Percentiles rank a stretch among this genome's conserved stretches.
Evolutionary conservation across 2,113 vertebrate genomes (phyloP).

Genomic region (Ia io): DNA sequence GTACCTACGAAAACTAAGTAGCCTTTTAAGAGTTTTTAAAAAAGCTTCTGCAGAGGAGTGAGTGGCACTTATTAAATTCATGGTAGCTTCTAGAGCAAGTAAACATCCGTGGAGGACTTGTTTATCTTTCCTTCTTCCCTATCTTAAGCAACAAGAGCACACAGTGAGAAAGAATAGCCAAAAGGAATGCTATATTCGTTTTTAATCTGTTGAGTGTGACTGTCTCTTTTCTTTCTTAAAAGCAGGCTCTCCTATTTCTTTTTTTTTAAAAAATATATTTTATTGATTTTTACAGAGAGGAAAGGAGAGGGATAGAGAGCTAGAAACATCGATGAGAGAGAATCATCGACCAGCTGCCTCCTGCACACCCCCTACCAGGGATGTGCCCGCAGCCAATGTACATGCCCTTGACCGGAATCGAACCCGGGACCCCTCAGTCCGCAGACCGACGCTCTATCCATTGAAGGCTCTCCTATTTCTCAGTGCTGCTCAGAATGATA

Average conservation of each 20-base stretch:
- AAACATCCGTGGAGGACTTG: not conserved
- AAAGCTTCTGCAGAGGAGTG: not conserved
- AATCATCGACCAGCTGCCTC: too few species aligned
- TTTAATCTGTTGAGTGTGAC: not conserved
- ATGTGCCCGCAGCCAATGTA: too few species aligned
- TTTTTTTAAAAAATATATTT: too few species aligned
- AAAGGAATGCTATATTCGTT: not conserved
- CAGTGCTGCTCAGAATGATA: not conserved
- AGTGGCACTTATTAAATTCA: not conserved
- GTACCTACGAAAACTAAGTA: not conserved
- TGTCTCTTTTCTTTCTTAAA: not conserved
- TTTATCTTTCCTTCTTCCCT: not conserved
- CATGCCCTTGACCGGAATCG: too few species aligned
- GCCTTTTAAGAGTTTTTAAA: not conserved
- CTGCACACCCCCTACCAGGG: too few species aligned
- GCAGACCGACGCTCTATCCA: too few species aligned
- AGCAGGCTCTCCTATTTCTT: not conserved
- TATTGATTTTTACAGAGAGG: too few species aligned
- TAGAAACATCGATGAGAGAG: too few species aligned
- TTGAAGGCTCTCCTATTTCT: not conserved
- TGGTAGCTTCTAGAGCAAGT: not conserved
- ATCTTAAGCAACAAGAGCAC: not conserved
- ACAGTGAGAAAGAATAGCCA: not conserved
- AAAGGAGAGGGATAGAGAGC: too few species aligned
- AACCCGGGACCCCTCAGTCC: too few species aligned